A percentile compares a stretch with the other conserved stretches of the same genome.
Evolutionary conservation across 2,113 vertebrate species (phyloP).

Genomic region (Prolemur simus): DNA sequence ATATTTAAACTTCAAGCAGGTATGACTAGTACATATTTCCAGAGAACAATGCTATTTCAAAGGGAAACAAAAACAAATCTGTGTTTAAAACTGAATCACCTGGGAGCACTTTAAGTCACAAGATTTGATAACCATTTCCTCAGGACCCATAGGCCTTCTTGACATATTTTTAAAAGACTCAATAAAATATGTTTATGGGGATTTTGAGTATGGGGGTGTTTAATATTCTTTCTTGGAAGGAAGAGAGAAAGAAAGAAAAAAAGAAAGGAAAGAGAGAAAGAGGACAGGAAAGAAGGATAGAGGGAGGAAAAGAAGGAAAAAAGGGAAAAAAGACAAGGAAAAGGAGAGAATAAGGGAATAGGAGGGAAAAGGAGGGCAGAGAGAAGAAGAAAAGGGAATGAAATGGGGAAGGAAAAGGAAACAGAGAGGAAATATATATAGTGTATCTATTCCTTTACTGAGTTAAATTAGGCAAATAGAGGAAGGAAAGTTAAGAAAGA

Average conservation of each 20-base stretch:
- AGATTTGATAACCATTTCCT: not conserved
- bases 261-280: not conserved
- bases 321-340: not conserved
- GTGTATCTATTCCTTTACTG: not conserved
- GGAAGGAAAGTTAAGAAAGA: not conserved
- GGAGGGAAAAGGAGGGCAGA: not conserved
- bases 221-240: not conserved
- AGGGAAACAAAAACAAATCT: not conserved
- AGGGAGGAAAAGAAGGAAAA: no score
- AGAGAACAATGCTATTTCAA: not conserved
- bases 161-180: not conserved
- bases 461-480: not conserved
- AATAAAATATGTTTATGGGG: not conserved
- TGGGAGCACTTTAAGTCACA: not conserved
- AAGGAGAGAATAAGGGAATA: not conserved
- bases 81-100: not conserved
- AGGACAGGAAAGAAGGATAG: not conserved
- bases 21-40: not conserved
- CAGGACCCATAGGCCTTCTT: not conserved
- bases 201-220: not conserved
- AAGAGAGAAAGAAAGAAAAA: not conserved
- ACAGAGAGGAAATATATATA: not conserved
- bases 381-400: not conserved
- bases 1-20: not conserved
- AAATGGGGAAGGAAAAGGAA: not conserved